Base-by-base conservation (phyloP, 2,113 vertebrate genomes). In the Aptenodytes patagonicus region DNA sequence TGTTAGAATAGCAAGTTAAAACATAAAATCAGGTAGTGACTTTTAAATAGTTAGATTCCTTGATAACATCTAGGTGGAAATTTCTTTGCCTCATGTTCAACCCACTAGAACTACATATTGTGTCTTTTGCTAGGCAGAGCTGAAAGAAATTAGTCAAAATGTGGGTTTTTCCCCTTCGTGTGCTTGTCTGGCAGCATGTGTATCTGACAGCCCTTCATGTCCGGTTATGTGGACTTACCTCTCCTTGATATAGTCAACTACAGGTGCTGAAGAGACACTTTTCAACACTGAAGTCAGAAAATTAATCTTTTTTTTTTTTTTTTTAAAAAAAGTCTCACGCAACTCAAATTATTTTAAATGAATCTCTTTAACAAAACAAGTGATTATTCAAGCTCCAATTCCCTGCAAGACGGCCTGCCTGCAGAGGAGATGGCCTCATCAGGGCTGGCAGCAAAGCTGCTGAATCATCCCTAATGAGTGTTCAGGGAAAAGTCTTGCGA, bases 131-230 rank as follows among this genome's bases (percentile, higher is more conserved):
- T 83, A 57, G 71, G 49, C 12, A 36, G 62, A 85, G 22, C 20
- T 80, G 71, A 58, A 93, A 89, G 19, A 70, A 86, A 57, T 60
- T 3, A 49, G 40, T 80, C 20, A 80, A 92, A 80, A 66, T 2
- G 0, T 65, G 71, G 4, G 5, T 0, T 36, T 83, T 64, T 26
- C 36, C 36, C 6, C 6, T 72, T 65, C 70, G 8, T 44, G 25
- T 80, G 32, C 38, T 68, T 89, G 22, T 78, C 34, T 81, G 77
- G 17, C 36, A 62, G 32, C 13, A 6, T 38, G 25, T 22, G 19
- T 62, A 14, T 90, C 52, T 2, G 12, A 11, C 7, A 57, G 13
- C 32, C 46, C 42, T 78, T 83, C 0, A 0, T 26, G 36, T 73
- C 44, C 1, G 0, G 36, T 57, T 68, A 40, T 0, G 2, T 65